These are phyloP conservation scores for human DNA, from an alignment of 2,113 vertebrate species.

Conservation along the genomic window DNA sequence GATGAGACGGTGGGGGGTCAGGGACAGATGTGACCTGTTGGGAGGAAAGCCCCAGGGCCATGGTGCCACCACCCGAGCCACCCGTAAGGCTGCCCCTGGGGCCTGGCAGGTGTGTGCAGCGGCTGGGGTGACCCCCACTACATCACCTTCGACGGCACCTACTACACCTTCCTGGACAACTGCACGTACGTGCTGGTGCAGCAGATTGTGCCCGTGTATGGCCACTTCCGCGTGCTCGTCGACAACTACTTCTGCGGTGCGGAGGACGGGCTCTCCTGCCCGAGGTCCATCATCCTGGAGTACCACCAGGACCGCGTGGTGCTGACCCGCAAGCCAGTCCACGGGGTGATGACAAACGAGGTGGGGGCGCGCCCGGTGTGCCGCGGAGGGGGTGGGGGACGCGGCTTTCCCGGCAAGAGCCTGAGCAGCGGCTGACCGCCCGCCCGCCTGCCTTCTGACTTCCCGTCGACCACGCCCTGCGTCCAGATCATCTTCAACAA, in stretches of 20 bases:
- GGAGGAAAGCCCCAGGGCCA: neutral
- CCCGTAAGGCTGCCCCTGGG: neutral
- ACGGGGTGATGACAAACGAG: conserved; percentile 80
- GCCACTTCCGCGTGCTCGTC: conserved; percentile 87
- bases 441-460: rapidly evolving
- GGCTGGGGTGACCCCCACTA: conserved; percentile 90
- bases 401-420: rapidly evolving
- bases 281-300: conserved; percentile 84
- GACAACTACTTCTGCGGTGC: conserved; percentile 86
- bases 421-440: neutral
- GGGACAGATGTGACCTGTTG: rapidly evolving
- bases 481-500: conserved; percentile 88
- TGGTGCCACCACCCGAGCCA: neutral
- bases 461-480: rapidly evolving
- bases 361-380: conserved; percentile 63
- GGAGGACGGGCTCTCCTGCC: conserved; percentile 84
- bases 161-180: conserved; percentile 88
- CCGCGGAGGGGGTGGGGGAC: rapidly evolving
- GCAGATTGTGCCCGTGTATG: conserved; percentile 85
- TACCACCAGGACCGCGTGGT: conserved; percentile 83
- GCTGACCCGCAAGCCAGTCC: conserved; percentile 81
- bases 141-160: conserved; percentile 91
- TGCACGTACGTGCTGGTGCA: conserved; percentile 93
- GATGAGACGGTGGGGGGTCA: too few relatives aligned
- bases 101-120: conserved; percentile 89